Evolutionary conservation across 2,113 vertebrate species (phyloP).

Genomic region (Dipodomys merriami): DNA sequence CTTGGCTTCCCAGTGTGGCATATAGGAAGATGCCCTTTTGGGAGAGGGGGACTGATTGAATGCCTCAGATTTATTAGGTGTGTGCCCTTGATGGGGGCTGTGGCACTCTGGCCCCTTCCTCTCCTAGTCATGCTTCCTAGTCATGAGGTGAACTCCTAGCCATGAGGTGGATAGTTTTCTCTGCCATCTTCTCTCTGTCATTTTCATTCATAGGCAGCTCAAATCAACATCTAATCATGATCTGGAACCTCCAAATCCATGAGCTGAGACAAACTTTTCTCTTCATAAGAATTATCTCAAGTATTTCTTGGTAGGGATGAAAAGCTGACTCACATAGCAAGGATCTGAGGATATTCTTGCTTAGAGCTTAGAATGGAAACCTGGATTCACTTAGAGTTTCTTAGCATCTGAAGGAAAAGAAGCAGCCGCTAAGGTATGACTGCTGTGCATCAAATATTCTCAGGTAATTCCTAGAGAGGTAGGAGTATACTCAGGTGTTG

Average conservation of each 20-base stretch:
- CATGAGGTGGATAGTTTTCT: background rate
- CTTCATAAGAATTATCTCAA: background rate
- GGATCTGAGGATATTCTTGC: background rate
- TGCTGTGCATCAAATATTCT: background rate
- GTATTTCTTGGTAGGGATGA: background rate
- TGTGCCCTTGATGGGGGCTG: background rate
- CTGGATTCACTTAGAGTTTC: background rate
- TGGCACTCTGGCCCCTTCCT: rapidly evolving
- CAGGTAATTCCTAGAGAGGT: too few relatives aligned
- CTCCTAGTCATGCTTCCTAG: background rate
- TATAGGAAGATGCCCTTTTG: background rate
- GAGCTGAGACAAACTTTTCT: background rate
- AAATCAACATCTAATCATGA: background rate
- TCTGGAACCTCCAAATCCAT: background rate
- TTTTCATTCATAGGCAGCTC: background rate
- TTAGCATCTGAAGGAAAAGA: background rate
- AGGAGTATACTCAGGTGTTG: background rate
- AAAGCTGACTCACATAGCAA: background rate
- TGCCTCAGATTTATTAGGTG: background rate
- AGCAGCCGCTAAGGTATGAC: background rate
- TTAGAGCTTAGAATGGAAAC: background rate
- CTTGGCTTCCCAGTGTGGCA: background rate
- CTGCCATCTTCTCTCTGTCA: background rate
- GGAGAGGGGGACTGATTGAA: background rate
- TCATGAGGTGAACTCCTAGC: background rate